Base-by-base conservation (phyloP, 2,888 invertebrate species). In the Tipula vernalis region DNA sequence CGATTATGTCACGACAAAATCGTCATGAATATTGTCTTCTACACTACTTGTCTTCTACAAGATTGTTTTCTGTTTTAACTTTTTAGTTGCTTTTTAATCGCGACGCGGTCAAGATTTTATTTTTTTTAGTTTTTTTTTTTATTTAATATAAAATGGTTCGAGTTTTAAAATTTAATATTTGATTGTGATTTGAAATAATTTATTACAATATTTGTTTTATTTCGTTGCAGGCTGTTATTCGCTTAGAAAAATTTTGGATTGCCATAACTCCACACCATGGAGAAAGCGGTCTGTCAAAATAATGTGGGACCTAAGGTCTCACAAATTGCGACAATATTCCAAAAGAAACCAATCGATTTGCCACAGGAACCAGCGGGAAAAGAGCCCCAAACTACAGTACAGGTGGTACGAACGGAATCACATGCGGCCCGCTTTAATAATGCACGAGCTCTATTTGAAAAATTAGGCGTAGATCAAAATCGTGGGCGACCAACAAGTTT, bases 371-470 rank as follows among this genome's bases (percentile, higher is more conserved):
- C 88, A 4, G 5, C 87, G 41, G 57, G 87, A 15, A 92, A 93
- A 88, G 91, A 92, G 90, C 92, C 92, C 89, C 87, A 90, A 89
- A 87, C 88, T 89, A 94, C 94, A 89, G 95, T 95, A 57, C 95
- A 95, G 12, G 96, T 96, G 85, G 96, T 96, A 87, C 93, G 97
- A 88, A 96, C 97, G 18, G 97, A 97, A 92, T 97, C 97, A 89
- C 97, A 97, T 91, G 94, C 97, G 89, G 96, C 97, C n/a, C 93
- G 97, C 88, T 98, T 98, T 91, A 97, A 98, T 91, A 97, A 96
- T 91, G 98, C 98, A 2, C 93, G 97, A 88, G 98, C 98, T 83
- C 93, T 98, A 87, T 98, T 98, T 91, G 98, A 98, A 91, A 97
- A 97, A 90, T 93, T 98, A 88, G 95, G 97, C 89, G 94, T 96